Evolutionary conservation across 2,888 invertebrate species (phyloP), one percentile per base, ranked within the genome.

Genomic region (Caenorhabditis sinica): DNA sequence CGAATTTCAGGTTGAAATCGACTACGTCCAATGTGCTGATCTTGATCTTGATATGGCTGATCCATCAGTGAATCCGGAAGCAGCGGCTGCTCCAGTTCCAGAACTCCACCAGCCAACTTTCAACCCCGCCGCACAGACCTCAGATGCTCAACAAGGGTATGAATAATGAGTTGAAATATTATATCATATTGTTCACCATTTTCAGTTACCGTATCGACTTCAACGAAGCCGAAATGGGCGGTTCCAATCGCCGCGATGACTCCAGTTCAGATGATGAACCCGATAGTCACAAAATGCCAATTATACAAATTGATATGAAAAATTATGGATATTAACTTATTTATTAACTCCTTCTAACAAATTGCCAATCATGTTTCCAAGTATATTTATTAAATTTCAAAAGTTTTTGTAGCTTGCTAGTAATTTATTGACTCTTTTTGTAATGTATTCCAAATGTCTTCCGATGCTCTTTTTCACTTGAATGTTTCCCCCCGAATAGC

Each of bases 281-380:
- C 6, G 91, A 91, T 28, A 87, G 76, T 23, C 86, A 86, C 71
- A 90, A 88, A 58, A 90, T 90, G 86, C 91, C 92, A 30, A 89
- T 91, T 20, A 89, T 93, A 51, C 87, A 93, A 81, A 93, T 93
- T 68, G 91, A 93, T 82, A 93, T 93, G 92, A 90, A 89, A 58
- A 91, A 91, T 74, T 92, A 92, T 87, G 91, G 92, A 68, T 92
- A 93, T 85, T 90, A 83, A 71, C 17, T 63, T 69, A 40, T 17
- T 72, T 40, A 40, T 58, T 40, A 13, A n/a, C 45, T 43, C 8
- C 15, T 53, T 71, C 11, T 49, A 25, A 28, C 28, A 40, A 45
- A 17, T 45, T 65, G 49, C 49, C 45, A 40, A 20, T 45, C 9
- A 1, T 61, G 2, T 28, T 20, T 36, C n/a, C n/a, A n/a, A n/a